Conservation (phyloP, 2,888 invertebrate species). For the Hololepta plana region DNA sequence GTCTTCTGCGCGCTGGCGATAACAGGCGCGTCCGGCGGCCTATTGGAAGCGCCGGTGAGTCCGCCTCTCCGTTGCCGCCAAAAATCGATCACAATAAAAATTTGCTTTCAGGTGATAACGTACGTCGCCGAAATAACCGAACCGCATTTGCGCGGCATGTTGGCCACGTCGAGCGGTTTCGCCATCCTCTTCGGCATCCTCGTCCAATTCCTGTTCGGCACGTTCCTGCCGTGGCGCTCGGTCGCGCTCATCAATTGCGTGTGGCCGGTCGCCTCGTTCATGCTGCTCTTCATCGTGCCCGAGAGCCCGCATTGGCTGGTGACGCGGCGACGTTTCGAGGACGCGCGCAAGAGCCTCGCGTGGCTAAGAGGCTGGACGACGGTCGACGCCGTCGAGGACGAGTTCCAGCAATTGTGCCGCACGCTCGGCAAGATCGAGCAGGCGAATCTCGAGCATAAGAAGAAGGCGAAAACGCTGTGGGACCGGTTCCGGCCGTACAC, state of each 20-base stretch:
- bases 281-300: constrained; percentile 51
- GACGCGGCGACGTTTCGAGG: constrained; percentile 41
- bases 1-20: constrained; percentile 52
- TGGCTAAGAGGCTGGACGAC: constrained; percentile 68
- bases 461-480: constrained; percentile 5
- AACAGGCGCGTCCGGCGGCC: constrained; percentile 58
- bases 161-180: constrained; percentile 57
- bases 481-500: constrained; percentile 28
- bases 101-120: constrained; percentile 43
- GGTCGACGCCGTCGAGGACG: constrained; percentile 37
- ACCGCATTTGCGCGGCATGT: constrained; percentile 56
- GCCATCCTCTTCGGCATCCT: constrained; percentile 60
- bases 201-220: constrained; percentile 56
- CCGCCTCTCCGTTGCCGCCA: too few species aligned
- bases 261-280: constrained; percentile 44
- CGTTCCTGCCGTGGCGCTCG: constrained; percentile 50
- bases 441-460: constrained; percentile 2
- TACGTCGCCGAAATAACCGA: constrained; percentile 74
- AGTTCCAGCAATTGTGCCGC: constrained; percentile 33
- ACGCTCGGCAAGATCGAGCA: too few species aligned
- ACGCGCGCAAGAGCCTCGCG: constrained; percentile 49
- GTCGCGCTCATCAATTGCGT: constrained; percentile 48
- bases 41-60: constrained; percentile 64
- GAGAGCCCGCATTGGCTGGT: constrained; percentile 72
- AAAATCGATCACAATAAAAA: constrained; percentile 1